A percentile compares a stretch with the other conserved stretches of the same genome.
These are phyloP conservation scores for Catharus minimus DNA, from an alignment of 2,113 vertebrate species.

Conservation along the genomic window DNA sequence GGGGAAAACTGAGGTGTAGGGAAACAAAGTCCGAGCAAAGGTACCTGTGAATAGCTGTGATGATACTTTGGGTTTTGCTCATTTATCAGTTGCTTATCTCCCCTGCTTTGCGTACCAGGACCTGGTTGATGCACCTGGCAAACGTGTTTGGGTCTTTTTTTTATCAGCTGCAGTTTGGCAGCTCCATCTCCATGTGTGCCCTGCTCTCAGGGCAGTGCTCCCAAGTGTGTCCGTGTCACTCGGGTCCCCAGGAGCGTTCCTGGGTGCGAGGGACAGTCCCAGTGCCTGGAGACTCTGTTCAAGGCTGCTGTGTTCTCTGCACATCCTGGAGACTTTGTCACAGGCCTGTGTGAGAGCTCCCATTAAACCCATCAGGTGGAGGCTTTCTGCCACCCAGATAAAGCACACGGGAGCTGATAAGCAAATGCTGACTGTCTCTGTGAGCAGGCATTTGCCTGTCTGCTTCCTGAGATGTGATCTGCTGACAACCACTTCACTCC, in stretches of 20 bases:
- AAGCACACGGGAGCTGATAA: background rate
- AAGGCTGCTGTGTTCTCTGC: background rate
- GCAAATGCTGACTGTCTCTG: slow-evolving; percentile 31
- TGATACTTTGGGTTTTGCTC: background rate
- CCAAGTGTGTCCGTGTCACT: background rate
- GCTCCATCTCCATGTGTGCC: background rate
- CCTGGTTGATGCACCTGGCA: background rate
- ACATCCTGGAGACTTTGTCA: background rate
- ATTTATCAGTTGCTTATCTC: background rate
- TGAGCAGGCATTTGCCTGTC: background rate
- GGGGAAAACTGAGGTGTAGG: background rate
- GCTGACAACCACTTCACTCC: background rate
- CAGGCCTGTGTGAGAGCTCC: background rate
- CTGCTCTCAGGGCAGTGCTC: rapidly evolving
- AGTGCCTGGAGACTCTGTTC: background rate
- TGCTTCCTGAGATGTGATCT: background rate
- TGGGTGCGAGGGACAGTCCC: background rate
- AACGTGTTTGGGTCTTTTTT: background rate
- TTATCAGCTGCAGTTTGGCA: background rate
- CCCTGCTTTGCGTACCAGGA: background rate
- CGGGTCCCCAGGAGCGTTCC: background rate
- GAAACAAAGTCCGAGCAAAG: background rate
- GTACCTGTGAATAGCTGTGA: background rate
- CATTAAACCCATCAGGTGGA: background rate
- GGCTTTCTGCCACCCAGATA: slow-evolving; percentile 22